These are phyloP conservation scores for Operophtera brumata DNA, from an alignment of 2,888 invertebrate species.

Conservation along the genomic window DNA sequence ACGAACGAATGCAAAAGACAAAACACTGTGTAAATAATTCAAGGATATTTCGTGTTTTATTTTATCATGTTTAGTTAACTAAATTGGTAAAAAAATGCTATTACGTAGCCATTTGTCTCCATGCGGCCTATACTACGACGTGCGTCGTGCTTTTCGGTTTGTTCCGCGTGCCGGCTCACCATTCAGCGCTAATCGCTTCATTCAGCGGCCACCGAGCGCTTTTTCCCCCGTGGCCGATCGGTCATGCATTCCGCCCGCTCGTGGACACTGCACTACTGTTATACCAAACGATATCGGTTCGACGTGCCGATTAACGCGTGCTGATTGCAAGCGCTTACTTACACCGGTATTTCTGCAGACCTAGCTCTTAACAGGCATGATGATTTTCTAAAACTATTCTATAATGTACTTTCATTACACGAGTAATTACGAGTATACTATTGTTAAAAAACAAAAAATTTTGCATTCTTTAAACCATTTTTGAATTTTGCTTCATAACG, in stretches of 20 bases:
- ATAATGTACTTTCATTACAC: too few species aligned
- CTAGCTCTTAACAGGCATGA: too few species aligned
- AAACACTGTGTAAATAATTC: too few species aligned
- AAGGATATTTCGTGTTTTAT: too few species aligned
- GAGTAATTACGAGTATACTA: too few species aligned
- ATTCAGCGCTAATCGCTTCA: slow-evolving; percentile 80
- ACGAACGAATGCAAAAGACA: too few species aligned
- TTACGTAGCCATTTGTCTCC: background rate
- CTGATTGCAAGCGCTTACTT: slow-evolving; percentile 25
- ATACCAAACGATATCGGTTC: slow-evolving; percentile 52
- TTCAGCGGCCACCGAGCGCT: slow-evolving; percentile 68
- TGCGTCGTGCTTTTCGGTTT: slow-evolving; percentile 65
- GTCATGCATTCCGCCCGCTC: slow-evolving; percentile 73
- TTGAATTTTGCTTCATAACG: too few species aligned
- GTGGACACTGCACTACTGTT: slow-evolving; percentile 40
- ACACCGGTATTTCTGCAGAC: slow-evolving; percentile 6
- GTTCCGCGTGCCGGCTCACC: slow-evolving; percentile 73
- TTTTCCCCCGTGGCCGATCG: slow-evolving; percentile 69
- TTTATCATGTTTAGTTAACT: too few species aligned
- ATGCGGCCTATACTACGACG: slow-evolving; percentile 26
- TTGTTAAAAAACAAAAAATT: too few species aligned
- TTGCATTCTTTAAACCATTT: too few species aligned
- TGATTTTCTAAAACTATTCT: too few species aligned
- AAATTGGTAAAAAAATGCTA: background rate
- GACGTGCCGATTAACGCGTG: slow-evolving; percentile 53